Percentiles rank a stretch among this genome's conserved stretches.
phyloP scores from a whole-genome alignment of 2,888 invertebrate genomes.

The Heteromyza rotundicornis region DNA sequence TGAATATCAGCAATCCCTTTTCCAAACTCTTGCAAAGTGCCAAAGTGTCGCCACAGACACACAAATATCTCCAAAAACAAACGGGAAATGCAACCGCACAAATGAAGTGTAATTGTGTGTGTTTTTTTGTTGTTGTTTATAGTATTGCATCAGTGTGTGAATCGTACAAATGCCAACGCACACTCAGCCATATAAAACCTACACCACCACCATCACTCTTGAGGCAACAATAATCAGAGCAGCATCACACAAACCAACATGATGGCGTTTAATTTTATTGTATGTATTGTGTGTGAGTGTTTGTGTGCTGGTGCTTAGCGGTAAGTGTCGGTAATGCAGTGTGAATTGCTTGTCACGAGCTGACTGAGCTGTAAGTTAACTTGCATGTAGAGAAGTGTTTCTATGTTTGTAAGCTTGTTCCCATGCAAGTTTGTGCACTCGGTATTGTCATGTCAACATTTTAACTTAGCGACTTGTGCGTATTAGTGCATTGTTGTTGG shows the following conservation, averaged over 20 bases:
- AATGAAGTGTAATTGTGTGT: no score
- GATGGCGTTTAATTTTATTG: constrained; percentile 5
- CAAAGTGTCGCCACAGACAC: no score
- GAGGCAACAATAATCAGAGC: neutral
- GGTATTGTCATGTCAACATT: neutral
- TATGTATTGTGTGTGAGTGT: no score
- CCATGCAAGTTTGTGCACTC: neutral
- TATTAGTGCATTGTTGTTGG: no score
- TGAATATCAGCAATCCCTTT: no score
- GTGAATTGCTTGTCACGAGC: constrained; percentile 20
- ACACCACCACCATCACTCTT: neutral
- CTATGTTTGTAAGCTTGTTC: neutral
- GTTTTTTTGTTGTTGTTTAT: neutral
- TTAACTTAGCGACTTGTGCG: no score
- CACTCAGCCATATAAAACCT: neutral
- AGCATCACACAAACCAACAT: neutral
- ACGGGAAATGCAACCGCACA: no score
- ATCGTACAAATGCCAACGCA: neutral
- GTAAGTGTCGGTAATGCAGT: constrained; percentile 21
- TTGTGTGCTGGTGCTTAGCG: constrained; percentile 16
- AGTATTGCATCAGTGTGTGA: neutral
- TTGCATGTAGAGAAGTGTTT: neutral
- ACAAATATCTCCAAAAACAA: no score
- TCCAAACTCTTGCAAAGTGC: no score
- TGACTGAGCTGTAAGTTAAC: neutral